Conservation (phyloP, 1,140 invertebrate genomes). For the Eupristina koningsbergeri region DNA sequence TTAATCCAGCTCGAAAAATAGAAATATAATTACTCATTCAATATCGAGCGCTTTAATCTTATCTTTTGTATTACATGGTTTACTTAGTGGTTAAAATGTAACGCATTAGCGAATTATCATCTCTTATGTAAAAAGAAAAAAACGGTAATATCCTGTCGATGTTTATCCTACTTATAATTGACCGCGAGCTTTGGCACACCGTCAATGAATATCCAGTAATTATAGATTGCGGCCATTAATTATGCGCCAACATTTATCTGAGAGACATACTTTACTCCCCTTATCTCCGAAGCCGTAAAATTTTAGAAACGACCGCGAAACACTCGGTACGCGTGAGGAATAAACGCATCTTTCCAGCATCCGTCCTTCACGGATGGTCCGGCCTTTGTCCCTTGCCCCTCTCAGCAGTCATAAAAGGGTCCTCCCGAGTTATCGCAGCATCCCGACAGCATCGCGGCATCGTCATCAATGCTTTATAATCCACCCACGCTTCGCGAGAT, state of each 20-base stretch:
- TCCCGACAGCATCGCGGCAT: neutral
- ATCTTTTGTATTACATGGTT: neutral
- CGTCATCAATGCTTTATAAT: slow-evolving; percentile 36
- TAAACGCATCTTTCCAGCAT: neutral
- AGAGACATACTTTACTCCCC: neutral
- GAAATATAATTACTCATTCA: slow-evolving; percentile 8
- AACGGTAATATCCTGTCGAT: slow-evolving; percentile 5
- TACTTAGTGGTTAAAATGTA: slow-evolving; percentile 3
- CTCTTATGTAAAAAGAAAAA: too few species aligned
- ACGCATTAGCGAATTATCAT: slow-evolving; percentile 1
- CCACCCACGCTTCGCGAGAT: slow-evolving; percentile 27
- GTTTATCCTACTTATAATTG: slow-evolving; percentile 16
- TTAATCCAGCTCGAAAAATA: neutral
- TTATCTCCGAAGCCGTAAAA: neutral
- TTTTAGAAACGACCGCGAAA: neutral
- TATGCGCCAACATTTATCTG: neutral
- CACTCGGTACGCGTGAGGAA: neutral
- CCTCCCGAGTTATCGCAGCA: too few species aligned
- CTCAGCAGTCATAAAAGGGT: too few species aligned
- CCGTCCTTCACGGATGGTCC: neutral
- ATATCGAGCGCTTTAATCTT: slow-evolving; percentile 1
- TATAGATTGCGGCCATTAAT: neutral
- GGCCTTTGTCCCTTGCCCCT: too few species aligned
- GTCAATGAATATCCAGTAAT: neutral
- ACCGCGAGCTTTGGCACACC: neutral